Evolutionary conservation across 1,140 invertebrate genomes (phyloP).

Genomic region (Coenobita brevimanus): DNA sequence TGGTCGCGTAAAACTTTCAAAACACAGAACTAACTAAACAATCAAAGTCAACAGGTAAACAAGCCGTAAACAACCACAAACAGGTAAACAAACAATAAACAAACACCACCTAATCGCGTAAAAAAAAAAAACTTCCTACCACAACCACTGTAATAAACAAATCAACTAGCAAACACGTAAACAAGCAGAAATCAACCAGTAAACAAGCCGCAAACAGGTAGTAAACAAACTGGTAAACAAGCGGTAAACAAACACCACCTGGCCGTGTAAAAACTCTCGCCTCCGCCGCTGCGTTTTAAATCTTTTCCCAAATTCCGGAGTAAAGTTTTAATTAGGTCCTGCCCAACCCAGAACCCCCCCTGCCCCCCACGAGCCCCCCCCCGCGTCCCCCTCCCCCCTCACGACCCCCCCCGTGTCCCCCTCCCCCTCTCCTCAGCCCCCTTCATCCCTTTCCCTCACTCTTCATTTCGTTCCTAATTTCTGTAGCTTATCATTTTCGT

Average conservation of each 20-base stretch:
- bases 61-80: neutral
- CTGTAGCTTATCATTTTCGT: neutral
- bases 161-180: no score
- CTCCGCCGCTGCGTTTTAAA: constrained; percentile 36
- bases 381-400: neutral
- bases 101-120: no score
- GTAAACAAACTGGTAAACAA: no score
- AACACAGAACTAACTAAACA: no score
- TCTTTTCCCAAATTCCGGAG: constrained; percentile 40
- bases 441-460: neutral
- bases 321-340: constrained; percentile 49
- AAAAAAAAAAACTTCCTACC: neutral
- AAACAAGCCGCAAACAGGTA: no score
- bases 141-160: neutral
- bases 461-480: neutral
- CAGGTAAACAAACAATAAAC: no score
- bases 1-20: no score
- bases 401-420: neutral
- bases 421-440: neutral
- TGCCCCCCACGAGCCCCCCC: neutral
- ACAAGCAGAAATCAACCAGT: no score
- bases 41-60: neutral
- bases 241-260: no score
- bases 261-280: neutral
- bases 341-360: neutral